Evolutionary conservation across 92 coral and sea anemone species (phyloP).

Genomic region (Meandrina meandrites): DNA sequence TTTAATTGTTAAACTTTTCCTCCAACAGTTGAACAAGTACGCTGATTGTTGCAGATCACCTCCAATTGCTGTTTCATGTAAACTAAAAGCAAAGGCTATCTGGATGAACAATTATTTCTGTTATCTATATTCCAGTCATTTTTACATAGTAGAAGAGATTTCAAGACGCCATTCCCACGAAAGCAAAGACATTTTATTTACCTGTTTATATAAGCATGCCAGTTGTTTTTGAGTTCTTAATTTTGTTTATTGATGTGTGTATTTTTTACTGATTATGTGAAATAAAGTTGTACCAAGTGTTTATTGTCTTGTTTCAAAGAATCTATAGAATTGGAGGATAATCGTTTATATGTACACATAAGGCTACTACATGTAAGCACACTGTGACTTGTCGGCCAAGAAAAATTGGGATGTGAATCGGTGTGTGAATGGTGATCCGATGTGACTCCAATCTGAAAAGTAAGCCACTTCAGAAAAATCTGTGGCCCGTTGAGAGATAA

Average conservation of each 20-base stretch:
- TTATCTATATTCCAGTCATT: not conserved
- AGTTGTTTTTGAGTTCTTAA: constrained; percentile 19
- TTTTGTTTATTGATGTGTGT: constrained; percentile 25
- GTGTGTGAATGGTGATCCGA: no score
- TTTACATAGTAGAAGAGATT: not conserved
- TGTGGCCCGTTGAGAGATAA: no score
- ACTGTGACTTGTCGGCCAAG: no score
- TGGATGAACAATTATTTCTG: not conserved
- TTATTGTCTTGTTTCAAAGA: not conserved
- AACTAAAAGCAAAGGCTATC: not conserved
- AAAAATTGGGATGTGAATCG: no score
- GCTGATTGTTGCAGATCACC: constrained; percentile 43
- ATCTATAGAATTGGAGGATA: not conserved
- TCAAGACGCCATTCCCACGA: not conserved
- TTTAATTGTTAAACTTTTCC: constrained; percentile 1
- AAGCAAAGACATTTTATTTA: constrained; percentile 9
- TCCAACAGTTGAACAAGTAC: constrained; percentile 94
- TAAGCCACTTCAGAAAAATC: no score
- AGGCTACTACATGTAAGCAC: no score
- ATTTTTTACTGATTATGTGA: constrained; percentile 36
- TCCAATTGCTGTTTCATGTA: not conserved
- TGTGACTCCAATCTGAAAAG: no score
- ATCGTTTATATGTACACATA: not conserved
- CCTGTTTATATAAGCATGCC: constrained; percentile 6
- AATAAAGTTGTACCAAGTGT: constrained; percentile 15